Evolutionary conservation across 2,113 vertebrate species (phyloP).

Genomic region (Dissostichus mawsoni): DNA sequence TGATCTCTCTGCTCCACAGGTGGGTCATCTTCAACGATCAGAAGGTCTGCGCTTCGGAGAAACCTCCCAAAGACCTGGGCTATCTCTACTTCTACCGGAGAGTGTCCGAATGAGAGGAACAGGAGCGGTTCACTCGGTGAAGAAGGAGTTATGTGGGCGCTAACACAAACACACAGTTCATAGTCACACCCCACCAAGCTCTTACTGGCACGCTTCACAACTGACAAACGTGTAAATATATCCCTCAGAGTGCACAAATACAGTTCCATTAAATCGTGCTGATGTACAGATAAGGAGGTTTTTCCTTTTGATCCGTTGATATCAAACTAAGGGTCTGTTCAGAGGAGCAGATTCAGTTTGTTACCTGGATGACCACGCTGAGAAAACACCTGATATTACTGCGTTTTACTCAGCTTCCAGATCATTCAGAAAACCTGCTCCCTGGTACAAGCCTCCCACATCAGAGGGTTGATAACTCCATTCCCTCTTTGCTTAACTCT

Average conservation of each 20-base stretch:
- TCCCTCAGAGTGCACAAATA: conserved; percentile 59
- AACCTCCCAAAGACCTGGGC: conserved; percentile 98
- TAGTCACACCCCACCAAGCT: conserved; percentile 59
- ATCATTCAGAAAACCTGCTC: conserved; percentile 31
- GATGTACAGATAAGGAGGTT: conserved; percentile 55
- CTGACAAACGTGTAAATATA: conserved; percentile 73
- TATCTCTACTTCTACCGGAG: conserved; percentile 99
- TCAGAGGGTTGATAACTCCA: conserved; percentile 5
- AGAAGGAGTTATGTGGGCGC: conserved; percentile 40
- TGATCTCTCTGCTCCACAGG: conserved; percentile 73
- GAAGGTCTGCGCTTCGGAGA: conserved; percentile 99
- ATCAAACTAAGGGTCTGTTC: conserved; percentile 29
- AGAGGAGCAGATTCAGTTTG: conserved; percentile 13
- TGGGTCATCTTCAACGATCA: conserved; percentile 99
- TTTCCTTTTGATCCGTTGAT: conserved; percentile 28
- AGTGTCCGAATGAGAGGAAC: conserved; percentile 87
- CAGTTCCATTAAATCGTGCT: conserved; percentile 51
- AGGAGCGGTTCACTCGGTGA: conserved; percentile 23
- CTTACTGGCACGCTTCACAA: conserved; percentile 72
- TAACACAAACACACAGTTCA: conserved; percentile 50
- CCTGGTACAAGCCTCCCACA: conserved; percentile 19
- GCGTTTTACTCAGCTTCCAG: neutral
- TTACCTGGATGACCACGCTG: conserved; percentile 5
- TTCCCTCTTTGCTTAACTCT: conserved; percentile 29
- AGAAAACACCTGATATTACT: neutral